These are phyloP conservation scores for Zoanthus sociatus DNA, from an alignment of 92 coral and sea anemone species.

Conservation along the genomic window DNA sequence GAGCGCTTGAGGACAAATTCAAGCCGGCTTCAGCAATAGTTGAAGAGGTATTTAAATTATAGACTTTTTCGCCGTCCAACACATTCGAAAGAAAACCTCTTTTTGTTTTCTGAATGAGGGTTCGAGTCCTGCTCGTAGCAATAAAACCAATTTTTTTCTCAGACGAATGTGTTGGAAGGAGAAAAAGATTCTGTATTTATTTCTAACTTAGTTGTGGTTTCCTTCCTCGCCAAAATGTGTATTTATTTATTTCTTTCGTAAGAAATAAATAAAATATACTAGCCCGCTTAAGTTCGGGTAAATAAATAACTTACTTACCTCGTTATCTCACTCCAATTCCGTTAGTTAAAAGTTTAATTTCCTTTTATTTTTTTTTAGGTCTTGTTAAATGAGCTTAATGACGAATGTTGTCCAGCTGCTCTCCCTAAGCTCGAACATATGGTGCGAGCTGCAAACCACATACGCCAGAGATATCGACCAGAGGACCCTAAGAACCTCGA, in stretches of 20 bases:
- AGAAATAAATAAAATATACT: neutral
- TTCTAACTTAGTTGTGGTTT: too few species aligned
- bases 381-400: too few species aligned
- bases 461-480: neutral
- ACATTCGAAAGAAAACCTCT: too few species aligned
- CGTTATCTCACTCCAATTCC: neutral
- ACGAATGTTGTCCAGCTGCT: too few species aligned
- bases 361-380: neutral
- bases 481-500: neutral
- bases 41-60: neutral
- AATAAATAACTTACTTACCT: neutral
- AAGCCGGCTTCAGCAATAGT: neutral
- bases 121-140: too few species aligned
- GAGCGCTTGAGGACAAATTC: neutral
- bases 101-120: too few species aligned
- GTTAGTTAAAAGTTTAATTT: neutral
- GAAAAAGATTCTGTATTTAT: too few species aligned
- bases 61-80: neutral
- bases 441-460: neutral
- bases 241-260: neutral
- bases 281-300: neutral
- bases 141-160: too few species aligned
- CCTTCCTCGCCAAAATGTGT: too few species aligned
- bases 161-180: too few species aligned
- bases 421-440: slow-evolving; percentile 4